Evolutionary conservation across 1,140 invertebrate genomes (phyloP), one percentile per base, ranked within the genome.

Genomic region (Eriocheir sinensis): DNA sequence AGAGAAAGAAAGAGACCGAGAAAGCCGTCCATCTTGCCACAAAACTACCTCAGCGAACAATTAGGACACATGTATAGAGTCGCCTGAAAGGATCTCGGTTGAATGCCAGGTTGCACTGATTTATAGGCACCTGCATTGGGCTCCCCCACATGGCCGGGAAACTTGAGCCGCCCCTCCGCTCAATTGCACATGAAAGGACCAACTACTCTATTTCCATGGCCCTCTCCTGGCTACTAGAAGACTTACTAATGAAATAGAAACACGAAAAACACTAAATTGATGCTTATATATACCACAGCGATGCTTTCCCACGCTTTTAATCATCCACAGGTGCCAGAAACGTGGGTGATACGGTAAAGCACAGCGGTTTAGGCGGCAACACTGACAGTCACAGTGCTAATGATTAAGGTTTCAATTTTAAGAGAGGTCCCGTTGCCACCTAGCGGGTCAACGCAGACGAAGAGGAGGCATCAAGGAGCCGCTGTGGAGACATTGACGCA

Each of bases 31-130:
- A 89, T 93, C 92, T 89, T 79, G 80, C 91, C 91, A 92, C 91
- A 92, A 92, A 92, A 92, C 92, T 88, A 93, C 92, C 92, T 86
- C 92, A 79, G 36, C 85, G 85, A 89, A 93, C 92, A 93, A 93
- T 93, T 93, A 93, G 92, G 92, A 93, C 92, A 93, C 92, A 93
- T 93, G 92, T 93, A 93, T 93, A 34, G 92, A 93, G 92, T 93
- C 92, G 36, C 85, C 21, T 89, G 92, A 86, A 93, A 72, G 89
- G 81, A 48, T 88, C 34, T 30, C 85, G 85, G 21, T 53, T 88
- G 44, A 88, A 88, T 86, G 44, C 44, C 80, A 89, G 41, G 83
- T 93, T 72, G 85, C 34, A 17, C 53, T 93, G 92, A 93, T 93
- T 89, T 89, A 93, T 93, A 93, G 85, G 80, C 92, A 89, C 92